phyloP scores from a whole-genome alignment of 2,888 invertebrate genomes.

The Dryomyza anilis region DNA sequence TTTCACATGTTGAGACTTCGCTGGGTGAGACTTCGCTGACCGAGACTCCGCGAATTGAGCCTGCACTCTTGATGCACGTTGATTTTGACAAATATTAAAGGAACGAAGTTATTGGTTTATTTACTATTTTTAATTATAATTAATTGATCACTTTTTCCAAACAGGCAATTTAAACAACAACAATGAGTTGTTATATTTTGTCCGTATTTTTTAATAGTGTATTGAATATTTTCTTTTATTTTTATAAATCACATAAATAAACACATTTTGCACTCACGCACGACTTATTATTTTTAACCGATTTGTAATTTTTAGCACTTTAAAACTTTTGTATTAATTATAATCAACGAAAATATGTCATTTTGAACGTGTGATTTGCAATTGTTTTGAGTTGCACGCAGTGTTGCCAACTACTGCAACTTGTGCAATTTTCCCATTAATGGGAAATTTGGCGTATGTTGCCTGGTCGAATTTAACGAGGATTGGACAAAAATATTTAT shows the following conservation, averaged over 20 bases:
- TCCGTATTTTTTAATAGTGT: background rate
- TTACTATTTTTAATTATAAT: no score
- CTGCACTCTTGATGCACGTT: no score
- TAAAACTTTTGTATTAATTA: background rate
- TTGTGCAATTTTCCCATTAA: no score
- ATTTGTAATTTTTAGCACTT: background rate
- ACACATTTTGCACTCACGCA: background rate
- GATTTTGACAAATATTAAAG: no score
- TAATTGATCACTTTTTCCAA: background rate
- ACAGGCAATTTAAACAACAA: background rate
- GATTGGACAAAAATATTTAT: no score
- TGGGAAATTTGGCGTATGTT: no score
- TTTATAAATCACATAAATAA: background rate
- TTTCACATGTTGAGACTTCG: no score
- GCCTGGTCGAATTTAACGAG: no score
- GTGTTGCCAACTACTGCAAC: background rate
- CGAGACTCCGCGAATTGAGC: no score
- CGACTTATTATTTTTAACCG: no score
- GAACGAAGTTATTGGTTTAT: no score
- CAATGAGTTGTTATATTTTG: background rate
- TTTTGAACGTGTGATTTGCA: background rate
- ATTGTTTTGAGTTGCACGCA: background rate
- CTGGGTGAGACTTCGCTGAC: no score
- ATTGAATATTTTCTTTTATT: background rate
- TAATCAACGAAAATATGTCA: background rate